Base-by-base conservation (phyloP, 2,113 vertebrate species). In the Setophaga kirtlandii region DNA sequence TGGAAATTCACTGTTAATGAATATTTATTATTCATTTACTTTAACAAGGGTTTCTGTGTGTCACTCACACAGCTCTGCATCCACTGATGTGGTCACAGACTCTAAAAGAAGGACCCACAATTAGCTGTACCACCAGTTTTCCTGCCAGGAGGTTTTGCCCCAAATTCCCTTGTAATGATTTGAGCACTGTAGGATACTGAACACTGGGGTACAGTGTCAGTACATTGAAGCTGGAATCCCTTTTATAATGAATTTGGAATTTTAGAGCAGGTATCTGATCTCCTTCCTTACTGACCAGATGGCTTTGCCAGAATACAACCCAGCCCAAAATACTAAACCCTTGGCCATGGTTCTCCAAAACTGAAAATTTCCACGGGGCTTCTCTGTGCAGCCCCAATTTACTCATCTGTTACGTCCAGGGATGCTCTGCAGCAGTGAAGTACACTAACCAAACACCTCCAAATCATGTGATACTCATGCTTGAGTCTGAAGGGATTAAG, bases 391-490 rank as follows among this genome's bases (percentile, higher is more conserved):
- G 65, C 7, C 70, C 55, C 0, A 11, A 27, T 74, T 50, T 87
- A 69, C 39, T 87, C 75, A 42, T 79, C 71, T 85, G 74, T 65
- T 89, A 27, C 0, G 2, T 11, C 41, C 73, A 86, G 83, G 65
- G 83, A 97, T 95, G 92, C 86, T 93, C 86, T 88, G 89, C 74
- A 92, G 89, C 73, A 83, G 56, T 8, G 60, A 78, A 89, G 80
- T 77, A 83, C 80, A 22, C 81, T 93, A 65, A 98, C 69, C 77
- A 92, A 94, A 95, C 79, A 96, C 92, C 67, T 96, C 69, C 71
- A 75, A 95, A 94, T 73, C 94, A 97, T 84, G 93, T 92, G 81
- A 95, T 76, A 74, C 84, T 95, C 93, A 90, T 20, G 89, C 93
- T 78, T 85, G 93, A 95, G 90, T 91, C 62, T 75, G 46, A 91